phyloP scores from a whole-genome alignment of 2,888 invertebrate species.

The Platycheirus rosarum region DNA sequence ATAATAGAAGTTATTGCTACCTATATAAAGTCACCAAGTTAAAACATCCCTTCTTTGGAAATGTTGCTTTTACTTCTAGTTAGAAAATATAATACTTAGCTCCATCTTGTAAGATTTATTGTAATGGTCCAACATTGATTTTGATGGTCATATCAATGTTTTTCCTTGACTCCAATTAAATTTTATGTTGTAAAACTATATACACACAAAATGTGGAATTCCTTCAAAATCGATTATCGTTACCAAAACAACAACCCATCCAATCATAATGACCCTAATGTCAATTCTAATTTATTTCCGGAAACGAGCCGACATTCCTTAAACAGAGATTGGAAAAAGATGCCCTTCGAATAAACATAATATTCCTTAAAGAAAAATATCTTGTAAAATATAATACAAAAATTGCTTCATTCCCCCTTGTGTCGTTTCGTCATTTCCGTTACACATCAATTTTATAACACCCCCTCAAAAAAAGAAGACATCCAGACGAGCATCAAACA shows the following conservation, averaged over 20 bases:
- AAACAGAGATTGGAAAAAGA: constrained; percentile 17
- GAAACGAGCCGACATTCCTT: constrained; percentile 31
- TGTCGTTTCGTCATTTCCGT: constrained; percentile 40
- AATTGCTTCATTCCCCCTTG: constrained; percentile 45
- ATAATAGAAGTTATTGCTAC: too few species aligned
- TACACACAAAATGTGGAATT: constrained; percentile 18
- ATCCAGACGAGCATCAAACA: constrained; percentile 29
- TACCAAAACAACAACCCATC: constrained; percentile 46
- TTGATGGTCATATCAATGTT: too few species aligned
- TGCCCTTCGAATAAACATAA: constrained; percentile 1
- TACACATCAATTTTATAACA: constrained; percentile 53
- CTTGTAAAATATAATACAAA: constrained; percentile 37
- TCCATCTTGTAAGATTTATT: too few species aligned
- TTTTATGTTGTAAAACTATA: constrained; percentile 6
- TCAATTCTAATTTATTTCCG: constrained; percentile 65
- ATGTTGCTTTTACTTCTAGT: too few species aligned
- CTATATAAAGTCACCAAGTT: too few species aligned
- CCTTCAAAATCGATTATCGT: constrained; percentile 39
- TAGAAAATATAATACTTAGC: too few species aligned
- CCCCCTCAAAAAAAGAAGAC: constrained; percentile 2
- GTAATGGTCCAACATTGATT: too few species aligned
- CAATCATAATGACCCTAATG: constrained; percentile 50
- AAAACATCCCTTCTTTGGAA: too few species aligned
- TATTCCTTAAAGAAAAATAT: background rate
- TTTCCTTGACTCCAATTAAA: constrained; percentile 37